Base-by-base conservation (phyloP, 2,888 invertebrate species). In the Vanessa cardui region DNA sequence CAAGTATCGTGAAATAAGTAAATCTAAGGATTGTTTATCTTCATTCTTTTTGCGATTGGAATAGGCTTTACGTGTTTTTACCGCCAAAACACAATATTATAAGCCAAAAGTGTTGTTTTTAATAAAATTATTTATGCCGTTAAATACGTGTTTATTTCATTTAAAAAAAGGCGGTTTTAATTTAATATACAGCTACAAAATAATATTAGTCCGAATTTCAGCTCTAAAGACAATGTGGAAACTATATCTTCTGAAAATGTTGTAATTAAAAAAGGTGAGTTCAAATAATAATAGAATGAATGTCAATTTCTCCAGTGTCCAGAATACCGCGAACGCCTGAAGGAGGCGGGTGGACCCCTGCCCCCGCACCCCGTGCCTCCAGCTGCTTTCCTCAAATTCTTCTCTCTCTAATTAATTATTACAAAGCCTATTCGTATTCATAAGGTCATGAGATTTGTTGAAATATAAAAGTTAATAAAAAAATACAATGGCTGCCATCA, bases 381-480 rank as follows among this genome's bases (percentile, higher is more conserved):
- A 47, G 97, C 97, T 56, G 97, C 97, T 77, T 98, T 98, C 91
- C 94, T 98, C 64, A 97, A 97, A 88, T 97, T 97, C 89, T 98
- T 98, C 93, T 97, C 97, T 47, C 95, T 98, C 88, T 98, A 95
- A 73, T 79, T 78, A 73, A 31, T 26, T 31, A 54, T 16, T 20
- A 20, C 47, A 64, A 39, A 49, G 60, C 64, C 64, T 52, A 66
- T 60, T 59, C 50, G 31, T 59, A 59, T 50, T 58, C 52, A 31
- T 59, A 64, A 59, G 52, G 45, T 50, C 49, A 58, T 64, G n/a
- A 64, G 26, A 39, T 52, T 44, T 44, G 62, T 39, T 58, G 58
- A 50, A 50, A 45, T 59, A 52, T 59, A 15, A 65, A 59, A 15
- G 31, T 59, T 59, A 44, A 49, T 26, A 65, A 52, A 64, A 47